Conservation (phyloP, 2,113 vertebrate genomes). For the Sylvietta virens region DNA sequence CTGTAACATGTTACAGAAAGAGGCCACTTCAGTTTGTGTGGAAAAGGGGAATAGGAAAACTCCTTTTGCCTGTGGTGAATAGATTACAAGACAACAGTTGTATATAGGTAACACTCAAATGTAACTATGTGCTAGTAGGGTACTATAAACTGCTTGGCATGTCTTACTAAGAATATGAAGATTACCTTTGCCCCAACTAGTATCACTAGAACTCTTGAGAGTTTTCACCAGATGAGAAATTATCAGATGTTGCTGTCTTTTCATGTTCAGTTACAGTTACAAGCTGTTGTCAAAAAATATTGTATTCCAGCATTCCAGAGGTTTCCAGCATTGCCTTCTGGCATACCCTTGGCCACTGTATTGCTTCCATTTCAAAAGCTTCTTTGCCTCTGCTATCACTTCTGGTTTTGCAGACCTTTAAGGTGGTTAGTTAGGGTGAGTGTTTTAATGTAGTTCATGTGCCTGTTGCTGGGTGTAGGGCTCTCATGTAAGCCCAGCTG, state of each 20-base stretch:
- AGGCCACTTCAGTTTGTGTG: neutral
- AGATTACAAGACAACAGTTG: neutral
- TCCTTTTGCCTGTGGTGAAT: neutral
- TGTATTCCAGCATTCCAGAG: neutral
- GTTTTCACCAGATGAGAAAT: neutral
- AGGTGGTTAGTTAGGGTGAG: neutral
- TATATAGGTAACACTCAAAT: neutral
- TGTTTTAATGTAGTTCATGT: neutral
- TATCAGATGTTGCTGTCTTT: neutral
- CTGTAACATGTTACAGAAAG: neutral
- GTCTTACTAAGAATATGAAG: neutral
- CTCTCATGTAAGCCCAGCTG: neutral
- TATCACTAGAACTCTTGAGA: neutral
- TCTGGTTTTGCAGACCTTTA: neutral
- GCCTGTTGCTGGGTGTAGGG: neutral
- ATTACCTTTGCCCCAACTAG: neutral
- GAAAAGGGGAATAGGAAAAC: neutral
- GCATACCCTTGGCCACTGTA: neutral
- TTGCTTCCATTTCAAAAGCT: neutral
- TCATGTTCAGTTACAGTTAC: neutral
- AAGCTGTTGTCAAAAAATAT: neutral
- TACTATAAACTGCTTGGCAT: neutral
- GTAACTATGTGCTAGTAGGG: neutral
- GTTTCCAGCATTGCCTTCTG: neutral
- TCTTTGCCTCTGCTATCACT: neutral